Conservation (phyloP, 2,113 vertebrate genomes). For the Galbula dea region DNA sequence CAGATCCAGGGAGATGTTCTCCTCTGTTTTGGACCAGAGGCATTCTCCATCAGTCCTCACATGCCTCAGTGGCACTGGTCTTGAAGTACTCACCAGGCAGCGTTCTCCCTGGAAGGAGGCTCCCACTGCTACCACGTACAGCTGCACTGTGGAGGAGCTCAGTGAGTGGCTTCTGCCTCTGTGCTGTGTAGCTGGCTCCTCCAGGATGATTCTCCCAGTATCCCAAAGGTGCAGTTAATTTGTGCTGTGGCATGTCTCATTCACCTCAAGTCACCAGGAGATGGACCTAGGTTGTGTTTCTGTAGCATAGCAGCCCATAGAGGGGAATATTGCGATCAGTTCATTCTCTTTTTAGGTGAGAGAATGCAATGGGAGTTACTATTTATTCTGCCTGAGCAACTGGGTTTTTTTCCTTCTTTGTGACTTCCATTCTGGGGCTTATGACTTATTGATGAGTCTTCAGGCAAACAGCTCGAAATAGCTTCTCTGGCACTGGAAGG, state of each 20-base stretch:
- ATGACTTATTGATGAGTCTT: constrained; percentile 70
- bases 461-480: constrained; percentile 61
- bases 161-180: not conserved
- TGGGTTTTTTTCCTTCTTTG: constrained; percentile 33
- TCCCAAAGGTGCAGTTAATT: not conserved
- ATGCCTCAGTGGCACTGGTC: not conserved
- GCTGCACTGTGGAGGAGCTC: not conserved
- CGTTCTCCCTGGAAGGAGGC: not conserved
- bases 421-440: constrained; percentile 49
- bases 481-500: constrained; percentile 35
- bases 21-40: not conserved
- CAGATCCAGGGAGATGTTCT: not conserved
- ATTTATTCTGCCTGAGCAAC: constrained; percentile 58
- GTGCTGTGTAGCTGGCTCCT: not conserved
- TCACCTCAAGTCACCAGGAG: not conserved
- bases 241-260: not conserved
- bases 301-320: not conserved
- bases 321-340: not conserved
- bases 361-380: constrained; percentile 29
- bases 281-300: not conserved
- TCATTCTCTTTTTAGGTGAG: constrained; percentile 25
- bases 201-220: not conserved
- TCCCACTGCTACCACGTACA: not conserved
- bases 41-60: not conserved
- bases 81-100: not conserved